Conservation (phyloP, 2,113 vertebrate genomes). For the Syrmaticus mikado region DNA sequence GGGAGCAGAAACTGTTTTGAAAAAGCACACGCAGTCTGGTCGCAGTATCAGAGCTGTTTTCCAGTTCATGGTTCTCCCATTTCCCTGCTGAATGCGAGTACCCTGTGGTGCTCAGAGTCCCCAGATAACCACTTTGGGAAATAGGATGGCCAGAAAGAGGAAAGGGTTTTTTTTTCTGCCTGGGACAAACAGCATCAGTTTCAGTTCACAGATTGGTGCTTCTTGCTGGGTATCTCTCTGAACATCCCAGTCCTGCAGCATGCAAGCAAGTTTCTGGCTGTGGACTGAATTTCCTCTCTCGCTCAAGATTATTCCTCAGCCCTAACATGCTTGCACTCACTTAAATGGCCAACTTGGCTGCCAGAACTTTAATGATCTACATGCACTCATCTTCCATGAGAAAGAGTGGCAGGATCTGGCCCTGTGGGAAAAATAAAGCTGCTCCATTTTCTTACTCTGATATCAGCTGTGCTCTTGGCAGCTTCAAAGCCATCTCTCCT, state of each 20-base stretch:
- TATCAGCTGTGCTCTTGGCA: background rate
- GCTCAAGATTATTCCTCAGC: background rate
- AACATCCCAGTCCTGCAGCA: rapidly evolving
- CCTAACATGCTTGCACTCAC: background rate
- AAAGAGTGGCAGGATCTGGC: background rate
- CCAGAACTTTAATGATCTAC: background rate
- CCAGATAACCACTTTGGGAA: background rate
- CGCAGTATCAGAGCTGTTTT: background rate
- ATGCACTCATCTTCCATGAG: background rate
- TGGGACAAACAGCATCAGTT: background rate
- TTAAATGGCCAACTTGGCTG: background rate
- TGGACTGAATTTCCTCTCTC: background rate
- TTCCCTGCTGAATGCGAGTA: background rate
- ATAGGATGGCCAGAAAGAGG: background rate
- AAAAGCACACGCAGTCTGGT: background rate
- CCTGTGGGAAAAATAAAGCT: background rate
- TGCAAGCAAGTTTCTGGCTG: background rate
- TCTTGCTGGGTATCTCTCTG: background rate
- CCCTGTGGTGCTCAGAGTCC: background rate
- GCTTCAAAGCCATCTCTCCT: background rate
- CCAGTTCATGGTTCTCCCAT: background rate
- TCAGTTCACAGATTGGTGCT: background rate
- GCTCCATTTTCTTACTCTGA: background rate
- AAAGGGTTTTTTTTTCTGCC: background rate
- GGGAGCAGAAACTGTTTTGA: background rate